Conservation (phyloP, 1,140 invertebrate genomes). For the Periplaneta americana region DNA sequence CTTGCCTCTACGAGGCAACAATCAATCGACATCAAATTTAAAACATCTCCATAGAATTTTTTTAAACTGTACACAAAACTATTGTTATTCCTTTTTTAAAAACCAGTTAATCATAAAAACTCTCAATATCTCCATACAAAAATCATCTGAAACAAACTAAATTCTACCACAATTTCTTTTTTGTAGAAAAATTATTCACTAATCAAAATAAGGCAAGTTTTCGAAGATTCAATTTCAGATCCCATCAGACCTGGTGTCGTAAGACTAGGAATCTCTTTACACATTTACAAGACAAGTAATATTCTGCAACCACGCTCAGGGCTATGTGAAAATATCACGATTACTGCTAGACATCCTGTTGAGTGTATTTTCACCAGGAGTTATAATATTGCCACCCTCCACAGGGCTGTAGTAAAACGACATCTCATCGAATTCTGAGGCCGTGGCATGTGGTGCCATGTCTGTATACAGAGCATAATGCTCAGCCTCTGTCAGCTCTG, state of each 20-base stretch:
- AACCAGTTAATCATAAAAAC: neutral
- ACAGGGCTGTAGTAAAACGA: constrained; percentile 81
- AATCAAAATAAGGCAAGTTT: constrained; percentile 12
- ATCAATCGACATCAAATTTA: neutral
- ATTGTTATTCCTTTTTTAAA: neutral
- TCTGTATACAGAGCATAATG: constrained; percentile 80
- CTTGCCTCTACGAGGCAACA: neutral
- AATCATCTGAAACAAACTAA: neutral
- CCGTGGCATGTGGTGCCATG: constrained; percentile 74
- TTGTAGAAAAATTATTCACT: constrained; percentile 7
- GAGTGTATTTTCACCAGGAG: constrained; percentile 27
- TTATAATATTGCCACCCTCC: constrained; percentile 61
- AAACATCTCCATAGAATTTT: neutral
- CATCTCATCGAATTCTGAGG: constrained; percentile 80
- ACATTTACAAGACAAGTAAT: neutral
- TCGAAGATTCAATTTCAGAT: constrained; percentile 7
- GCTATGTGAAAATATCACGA: constrained; percentile 19
- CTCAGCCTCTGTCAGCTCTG: constrained; percentile 73
- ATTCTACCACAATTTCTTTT: neutral
- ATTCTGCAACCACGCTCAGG: neutral
- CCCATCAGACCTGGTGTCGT: constrained; percentile 15
- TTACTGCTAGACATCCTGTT: constrained; percentile 5
- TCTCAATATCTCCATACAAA: neutral
- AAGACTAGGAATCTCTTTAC: neutral
- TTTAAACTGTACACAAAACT: neutral